Base-by-base conservation (phyloP, 1,140 invertebrate species). In the Cyrtorhinus lividipennis region DNA sequence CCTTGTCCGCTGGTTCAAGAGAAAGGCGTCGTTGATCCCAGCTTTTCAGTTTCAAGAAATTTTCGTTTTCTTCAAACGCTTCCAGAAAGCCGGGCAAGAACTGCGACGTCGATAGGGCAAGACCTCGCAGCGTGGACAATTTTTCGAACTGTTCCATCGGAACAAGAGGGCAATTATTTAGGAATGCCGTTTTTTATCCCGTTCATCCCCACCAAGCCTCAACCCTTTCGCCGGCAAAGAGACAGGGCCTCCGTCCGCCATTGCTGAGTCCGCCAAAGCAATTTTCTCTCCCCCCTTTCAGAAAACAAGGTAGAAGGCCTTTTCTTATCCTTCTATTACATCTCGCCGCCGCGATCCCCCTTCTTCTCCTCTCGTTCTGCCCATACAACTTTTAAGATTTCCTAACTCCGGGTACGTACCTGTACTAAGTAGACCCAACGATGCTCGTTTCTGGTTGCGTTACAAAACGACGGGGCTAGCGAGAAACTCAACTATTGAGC, bases 231-330 rank as follows among this genome's bases (percentile, higher is more conserved):
- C n/a, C n/a, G n/a, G n/a, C n/a, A n/a, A n/a, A n/a, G n/a, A n/a
- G n/a, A 20, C 23, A 48, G 23, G 18, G 46, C 46, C 46, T 48
- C 46, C n/a, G 56, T 22, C 56, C 56, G 56, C 56, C 56, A 57
- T 57, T 57, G 56, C 56, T 8, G 15, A 38, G 30, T 24, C 56
- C 24, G 15, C n/a, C 56, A 2, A 57, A 57, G 56, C 56, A 57
- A 57, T 57, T 57, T 57, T 57, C 56, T 24, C 56, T 24, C 56
- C 56, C 24, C 20, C 56, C 24, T 8, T 24, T 57, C 24, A 5
- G 15, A 15, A 57, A 57, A 57, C 56, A 57, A 57, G 56, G 20
- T 57, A 57, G 56, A 57, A 57, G 56, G 56, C 20, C 56, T 57
- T 57, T 57, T 57, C 56, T 57, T 57, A 57, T 57, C 56, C 20